Percentiles rank a stretch among this genome's conserved stretches.
Evolutionary conservation across 2,888 invertebrate species (phyloP).

Genomic region (Hirtodrosophila duncani): DNA sequence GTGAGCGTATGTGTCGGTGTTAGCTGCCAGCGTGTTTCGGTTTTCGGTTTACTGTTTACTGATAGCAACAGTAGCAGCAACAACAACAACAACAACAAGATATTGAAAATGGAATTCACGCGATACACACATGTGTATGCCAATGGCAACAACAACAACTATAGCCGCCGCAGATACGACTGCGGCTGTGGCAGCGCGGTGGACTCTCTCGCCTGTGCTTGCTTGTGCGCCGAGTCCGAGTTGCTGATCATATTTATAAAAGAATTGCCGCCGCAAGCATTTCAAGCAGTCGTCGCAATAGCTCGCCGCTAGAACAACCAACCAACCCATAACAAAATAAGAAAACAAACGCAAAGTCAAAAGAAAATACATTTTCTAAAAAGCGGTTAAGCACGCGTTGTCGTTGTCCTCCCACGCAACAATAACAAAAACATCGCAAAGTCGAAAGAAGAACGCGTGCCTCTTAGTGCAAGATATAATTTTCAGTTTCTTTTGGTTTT

Average conservation of each 20-base stretch:
- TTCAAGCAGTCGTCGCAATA: constrained; percentile 73
- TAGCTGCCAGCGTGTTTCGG: constrained; percentile 51
- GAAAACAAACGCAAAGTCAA: constrained; percentile 1
- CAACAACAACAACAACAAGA: constrained; percentile 32
- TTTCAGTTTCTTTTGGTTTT: no score
- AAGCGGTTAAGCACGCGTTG: constrained; percentile 12
- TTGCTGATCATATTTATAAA: constrained; percentile 74
- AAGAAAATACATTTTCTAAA: no score
- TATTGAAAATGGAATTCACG: constrained; percentile 58
- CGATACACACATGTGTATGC: constrained; percentile 63
- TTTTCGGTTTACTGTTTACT: no score
- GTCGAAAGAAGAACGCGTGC: no score
- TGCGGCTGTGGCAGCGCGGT: constrained; percentile 27
- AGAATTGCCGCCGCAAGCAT: constrained; percentile 67
- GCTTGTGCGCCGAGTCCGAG: constrained; percentile 18
- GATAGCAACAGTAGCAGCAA: constrained; percentile 58
- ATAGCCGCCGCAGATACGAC: constrained; percentile 11
- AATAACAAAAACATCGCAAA: no score
- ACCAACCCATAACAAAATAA: constrained; percentile 22
- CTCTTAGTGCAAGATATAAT: no score
- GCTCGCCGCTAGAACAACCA: constrained; percentile 70
- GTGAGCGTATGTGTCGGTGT: constrained; percentile 2
- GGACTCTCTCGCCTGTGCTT: constrained; percentile 27
- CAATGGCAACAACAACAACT: constrained; percentile 12
- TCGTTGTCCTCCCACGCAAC: no score